These are phyloP conservation scores for Aurelia sp. DNA, from an alignment of 30 jellyfish, hydroid and myxozoan species.

Conservation along the genomic window DNA sequence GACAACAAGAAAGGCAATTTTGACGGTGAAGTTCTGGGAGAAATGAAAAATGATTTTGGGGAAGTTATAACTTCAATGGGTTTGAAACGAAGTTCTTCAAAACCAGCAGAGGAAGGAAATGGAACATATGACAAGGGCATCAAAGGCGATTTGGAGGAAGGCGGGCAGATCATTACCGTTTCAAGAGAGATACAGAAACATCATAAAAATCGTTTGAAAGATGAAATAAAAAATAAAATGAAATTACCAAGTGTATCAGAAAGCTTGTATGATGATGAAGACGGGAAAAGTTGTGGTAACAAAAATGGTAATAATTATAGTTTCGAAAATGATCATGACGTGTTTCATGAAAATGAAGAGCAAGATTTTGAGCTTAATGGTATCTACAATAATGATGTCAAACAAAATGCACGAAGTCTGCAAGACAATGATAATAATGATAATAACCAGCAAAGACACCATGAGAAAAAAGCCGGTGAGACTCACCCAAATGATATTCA, in stretches of 20 bases:
- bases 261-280: not conserved
- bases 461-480: not conserved
- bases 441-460: too few species aligned
- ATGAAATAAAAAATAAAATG: not conserved
- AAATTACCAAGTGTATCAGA: constrained; percentile 25
- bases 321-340: not conserved
- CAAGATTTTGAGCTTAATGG: too few species aligned
- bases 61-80: not conserved
- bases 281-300: not conserved
- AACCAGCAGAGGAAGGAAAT: too few species aligned
- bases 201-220: not conserved
- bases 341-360: not conserved
- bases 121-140: not conserved
- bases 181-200: not conserved
- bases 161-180: not conserved
- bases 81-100: not conserved
- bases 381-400: too few species aligned
- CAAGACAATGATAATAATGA: too few species aligned
- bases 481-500: not conserved
- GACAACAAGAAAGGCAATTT: not conserved
- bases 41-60: not conserved
- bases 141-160: not conserved
- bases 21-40: not conserved
- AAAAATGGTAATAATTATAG: not conserved
- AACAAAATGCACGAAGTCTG: too few species aligned